A percentile compares a stretch with the other conserved stretches of the same genome.
Evolutionary conservation across 2,888 invertebrate species (phyloP).

Genomic region (Mythimna impura): DNA sequence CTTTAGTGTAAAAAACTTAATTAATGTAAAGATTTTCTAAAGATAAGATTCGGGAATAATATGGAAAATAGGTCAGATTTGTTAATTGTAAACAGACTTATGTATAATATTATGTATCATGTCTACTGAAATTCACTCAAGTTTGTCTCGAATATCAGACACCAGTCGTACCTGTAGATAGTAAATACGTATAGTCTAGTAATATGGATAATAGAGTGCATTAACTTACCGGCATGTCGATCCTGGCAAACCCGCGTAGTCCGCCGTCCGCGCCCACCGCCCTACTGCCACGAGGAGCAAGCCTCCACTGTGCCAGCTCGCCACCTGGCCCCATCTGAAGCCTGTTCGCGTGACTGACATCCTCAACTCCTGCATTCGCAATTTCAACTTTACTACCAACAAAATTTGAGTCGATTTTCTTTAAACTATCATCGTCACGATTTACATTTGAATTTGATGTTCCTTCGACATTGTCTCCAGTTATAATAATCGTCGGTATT

Average conservation of each 20-base stretch:
- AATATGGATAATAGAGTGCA: conserved; percentile 43
- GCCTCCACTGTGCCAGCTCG: conserved; percentile 87
- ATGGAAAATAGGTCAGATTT: conserved; percentile 22
- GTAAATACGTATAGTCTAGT: not conserved
- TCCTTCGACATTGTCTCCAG: conserved; percentile 85
- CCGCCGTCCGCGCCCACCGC: conserved; percentile 83
- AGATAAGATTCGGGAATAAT: conserved; percentile 10
- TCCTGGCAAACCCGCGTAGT: conserved; percentile 79
- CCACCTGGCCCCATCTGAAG: conserved; percentile 87
- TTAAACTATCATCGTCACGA: conserved; percentile 65
- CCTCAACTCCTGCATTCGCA: conserved; percentile 70
- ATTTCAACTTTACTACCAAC: conserved; percentile 73
- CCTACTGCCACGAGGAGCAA: conserved; percentile 83
- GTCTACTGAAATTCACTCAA: not conserved
- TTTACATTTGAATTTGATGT: conserved; percentile 87
- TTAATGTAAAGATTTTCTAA: conserved; percentile 9
- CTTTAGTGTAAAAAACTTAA: conserved; percentile 2
- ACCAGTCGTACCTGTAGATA: not conserved
- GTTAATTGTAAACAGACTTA: conserved; percentile 1
- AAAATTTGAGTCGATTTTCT: conserved; percentile 68
- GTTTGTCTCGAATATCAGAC: not conserved
- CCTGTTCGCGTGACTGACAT: conserved; percentile 86
- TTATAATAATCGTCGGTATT: conserved; percentile 78
- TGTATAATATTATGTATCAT: no score
- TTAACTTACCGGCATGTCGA: conserved; percentile 86